Percentiles rank a stretch among this genome's conserved stretches.
These are phyloP conservation scores for Eupeodes corollae DNA, from an alignment of 1,140 invertebrate genomes.

Conservation along the genomic window DNA sequence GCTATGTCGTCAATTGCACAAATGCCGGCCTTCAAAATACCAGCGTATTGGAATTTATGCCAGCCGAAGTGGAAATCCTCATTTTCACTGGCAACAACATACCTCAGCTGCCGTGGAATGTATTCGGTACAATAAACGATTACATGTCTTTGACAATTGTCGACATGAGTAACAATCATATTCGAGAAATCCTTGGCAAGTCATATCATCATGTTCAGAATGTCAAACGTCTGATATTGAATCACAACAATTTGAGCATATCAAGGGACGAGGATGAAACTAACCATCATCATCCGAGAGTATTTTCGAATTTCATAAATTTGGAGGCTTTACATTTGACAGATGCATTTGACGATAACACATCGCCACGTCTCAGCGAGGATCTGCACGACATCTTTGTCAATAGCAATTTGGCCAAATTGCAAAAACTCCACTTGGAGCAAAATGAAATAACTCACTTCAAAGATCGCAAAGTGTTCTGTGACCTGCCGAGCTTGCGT, in stretches of 20 bases:
- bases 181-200: conserved; percentile 63
- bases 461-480: conserved; percentile 55
- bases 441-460: conserved; percentile 65
- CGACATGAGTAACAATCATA: conserved; percentile 67
- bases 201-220: conserved; percentile 62
- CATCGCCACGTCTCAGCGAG: conserved; percentile 47
- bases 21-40: conserved; percentile 48
- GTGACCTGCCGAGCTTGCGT: conserved; percentile 52
- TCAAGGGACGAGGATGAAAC: conserved; percentile 42
- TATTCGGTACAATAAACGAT: conserved; percentile 53
- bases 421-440: conserved; percentile 64
- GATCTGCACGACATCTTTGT: conserved; percentile 63
- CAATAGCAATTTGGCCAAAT: conserved; percentile 52
- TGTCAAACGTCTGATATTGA: conserved; percentile 60
- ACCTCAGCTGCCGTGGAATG: conserved; percentile 52
- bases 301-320: conserved; percentile 69
- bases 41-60: conserved; percentile 48
- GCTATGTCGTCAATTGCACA: conserved; percentile 65
- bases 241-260: conserved; percentile 61
- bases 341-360: conserved; percentile 61
- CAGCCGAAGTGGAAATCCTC: conserved; percentile 54
- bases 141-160: conserved; percentile 52
- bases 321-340: conserved; percentile 61
- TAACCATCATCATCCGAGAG: conserved; percentile 54
- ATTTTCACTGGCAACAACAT: conserved; percentile 65